phyloP scores from a whole-genome alignment of 2,797 vertebrate genomes.

The Bradypodion ventrale region DNA sequence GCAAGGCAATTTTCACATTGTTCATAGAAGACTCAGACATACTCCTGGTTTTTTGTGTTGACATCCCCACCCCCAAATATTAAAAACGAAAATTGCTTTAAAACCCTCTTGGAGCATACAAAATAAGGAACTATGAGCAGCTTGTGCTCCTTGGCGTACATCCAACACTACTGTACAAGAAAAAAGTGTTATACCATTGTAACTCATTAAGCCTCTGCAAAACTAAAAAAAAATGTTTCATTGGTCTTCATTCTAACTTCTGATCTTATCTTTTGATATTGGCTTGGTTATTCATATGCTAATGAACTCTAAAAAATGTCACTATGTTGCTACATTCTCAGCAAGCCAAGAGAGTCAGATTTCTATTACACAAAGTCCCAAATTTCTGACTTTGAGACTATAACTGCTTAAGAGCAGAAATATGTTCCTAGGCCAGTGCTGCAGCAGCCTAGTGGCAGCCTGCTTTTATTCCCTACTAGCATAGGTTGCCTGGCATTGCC shows the following conservation, averaged over 20 bases:
- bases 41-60: neutral
- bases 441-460: neutral
- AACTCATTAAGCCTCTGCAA: neutral
- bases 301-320: neutral
- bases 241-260: slow-evolving; percentile 13
- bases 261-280: slow-evolving; percentile 14
- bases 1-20: neutral
- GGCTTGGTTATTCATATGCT: neutral
- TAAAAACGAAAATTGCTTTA: neutral
- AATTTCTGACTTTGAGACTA: neutral
- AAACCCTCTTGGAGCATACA: neutral
- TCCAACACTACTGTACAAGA: fast-evolving
- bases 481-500: no score
- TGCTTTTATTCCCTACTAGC: no score
- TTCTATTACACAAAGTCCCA: neutral
- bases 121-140: neutral
- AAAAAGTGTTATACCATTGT: fast-evolving
- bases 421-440: neutral
- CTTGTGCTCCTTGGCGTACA: slow-evolving; percentile 1
- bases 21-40: neutral
- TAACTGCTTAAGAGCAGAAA: neutral
- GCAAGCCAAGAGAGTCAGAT: slow-evolving; percentile 3
- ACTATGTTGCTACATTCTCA: slow-evolving; percentile 14
- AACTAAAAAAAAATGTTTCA: neutral
- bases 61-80: neutral